Base-by-base conservation (phyloP, 2,113 vertebrate species). In the Miniopterus natalensis region DNA sequence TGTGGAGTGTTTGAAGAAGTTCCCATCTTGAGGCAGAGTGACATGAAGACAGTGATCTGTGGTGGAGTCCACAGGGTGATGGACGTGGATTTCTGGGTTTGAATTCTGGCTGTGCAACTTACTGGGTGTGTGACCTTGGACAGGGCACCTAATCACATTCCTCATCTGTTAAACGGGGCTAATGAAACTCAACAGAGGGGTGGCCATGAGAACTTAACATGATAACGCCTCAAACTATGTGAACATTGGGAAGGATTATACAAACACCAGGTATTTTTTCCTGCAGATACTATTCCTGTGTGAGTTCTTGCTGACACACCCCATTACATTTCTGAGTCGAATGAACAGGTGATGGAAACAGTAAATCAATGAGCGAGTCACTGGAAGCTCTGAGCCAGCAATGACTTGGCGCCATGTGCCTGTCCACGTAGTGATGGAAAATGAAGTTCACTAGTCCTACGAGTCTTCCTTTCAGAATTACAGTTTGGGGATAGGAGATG, bases 281-380 rank as follows among this genome's bases (percentile, higher is more conserved):
- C 25, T 61, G 31, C 49, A 70, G 31, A 74, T 73, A 27, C 8
- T 40, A 61, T 84, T 88, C 77, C 78, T 45, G n/a, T 31, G 51
- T 31, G 45, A 29, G 6, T 85, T 85, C 45, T 94, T 91, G 63
- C 74, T 75, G 65, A 40, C 27, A 55, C 29, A 53, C 31, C 40
- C 66, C 85, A 6, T 36, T 57, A 57, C 45, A 6, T 61, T 88
- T 78, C 79, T 92, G 74, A 97, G 68, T 88, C 45, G 36, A 68
- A 68, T 51, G 13, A 51, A 47, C 68, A 65, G 63, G 75, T 75
- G 45, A 74, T 63, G n/a, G 83, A 85, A 42, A 70, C 0, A 27
- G 49, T 81, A 49, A 57, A 83, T 81, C 18, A 80, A 45, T 0
- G 7, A 3, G 29, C 51, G 59, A 73, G 78, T 40, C 63, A 4